phyloP scores from a whole-genome alignment of 2,888 invertebrate species.

The Lithophane socia region DNA sequence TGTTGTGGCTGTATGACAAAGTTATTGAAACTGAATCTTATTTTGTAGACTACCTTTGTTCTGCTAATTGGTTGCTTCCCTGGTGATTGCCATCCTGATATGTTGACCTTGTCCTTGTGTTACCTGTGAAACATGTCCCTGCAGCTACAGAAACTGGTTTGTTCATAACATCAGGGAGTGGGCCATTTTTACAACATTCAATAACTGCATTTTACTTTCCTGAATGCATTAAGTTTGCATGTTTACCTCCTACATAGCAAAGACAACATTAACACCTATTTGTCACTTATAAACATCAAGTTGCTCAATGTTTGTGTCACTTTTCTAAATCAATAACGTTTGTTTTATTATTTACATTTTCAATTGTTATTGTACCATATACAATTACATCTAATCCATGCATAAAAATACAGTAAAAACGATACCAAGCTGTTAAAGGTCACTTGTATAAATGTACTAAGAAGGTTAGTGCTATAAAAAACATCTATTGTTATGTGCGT shows the following conservation, averaged over 20 bases:
- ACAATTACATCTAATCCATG: background rate
- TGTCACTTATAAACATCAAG: background rate
- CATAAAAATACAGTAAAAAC: background rate
- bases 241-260: slow-evolving; percentile 18
- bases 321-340: slow-evolving; percentile 6
- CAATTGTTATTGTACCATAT: background rate
- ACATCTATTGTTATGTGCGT: background rate
- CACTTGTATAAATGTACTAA: background rate
- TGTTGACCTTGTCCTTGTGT: slow-evolving; percentile 33
- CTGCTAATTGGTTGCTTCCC: slow-evolving; percentile 21
- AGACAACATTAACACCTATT: slow-evolving; percentile 3
- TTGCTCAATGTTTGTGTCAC: slow-evolving; percentile 9
- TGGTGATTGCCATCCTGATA: slow-evolving; percentile 22
- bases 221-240: slow-evolving; percentile 41
- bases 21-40: slow-evolving; percentile 14
- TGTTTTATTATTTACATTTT: slow-evolving; percentile 7
- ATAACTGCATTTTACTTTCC: slow-evolving; percentile 7
- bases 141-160: slow-evolving; percentile 31
- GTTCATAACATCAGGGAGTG: slow-evolving; percentile 36
- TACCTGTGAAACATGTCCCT: slow-evolving; percentile 26
- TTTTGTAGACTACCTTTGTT: slow-evolving; percentile 46
- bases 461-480: background rate
- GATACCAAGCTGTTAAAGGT: slow-evolving; percentile 3
- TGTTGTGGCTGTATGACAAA: slow-evolving; percentile 36
- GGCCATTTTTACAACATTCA: slow-evolving; percentile 12